Evolutionary conservation across 2,888 invertebrate genomes (phyloP), one percentile per base, ranked within the genome.

Genomic region (Terebella lapidaria): DNA sequence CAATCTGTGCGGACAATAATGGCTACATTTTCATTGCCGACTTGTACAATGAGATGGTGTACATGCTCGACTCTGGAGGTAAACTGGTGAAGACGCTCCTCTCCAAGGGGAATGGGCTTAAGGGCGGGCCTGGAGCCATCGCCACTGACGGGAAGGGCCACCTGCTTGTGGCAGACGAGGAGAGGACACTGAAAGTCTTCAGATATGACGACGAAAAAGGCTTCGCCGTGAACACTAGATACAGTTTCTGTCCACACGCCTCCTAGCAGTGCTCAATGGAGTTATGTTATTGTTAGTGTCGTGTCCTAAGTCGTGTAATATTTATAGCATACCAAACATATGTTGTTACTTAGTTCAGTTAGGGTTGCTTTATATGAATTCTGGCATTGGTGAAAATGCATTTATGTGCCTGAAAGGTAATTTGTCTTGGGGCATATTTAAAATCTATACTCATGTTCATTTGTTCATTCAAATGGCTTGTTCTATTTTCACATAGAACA

Each of bases 21-120:
- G 64, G 64, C 10, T 62, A 60, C 54, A 30, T 64, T 28, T 64
- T 64, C 56, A 56, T 64, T 2, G 61, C 64, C 20, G 64, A 64
- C 49, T 45, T 64, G 10, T 64, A 64, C 60, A 64, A 64, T 53
- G 64, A 62, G 42, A 64, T 62, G 53, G 60, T 64, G 20, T 60
- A 56, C 59, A 60, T 63, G 58, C 46, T 65, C 35, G 62, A 65
- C 59, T 54, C 65, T 2, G 55, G 60, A 22, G 64, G 64, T 10
- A 62, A 63, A 54, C 60, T 56, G 56, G 25, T 65, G 2, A 56
- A 60, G 56, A 58, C 60, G 18, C 57, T 65, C 10, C 29, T 65
- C n/a, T 63, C 65, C 15, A 56, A 60, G 0, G 65, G 58, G 3
- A 25, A 56, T 1, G 65, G 62, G 1, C 57, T 64, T 18, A 53